Evolutionary conservation across 1,140 invertebrate genomes (phyloP).

Genomic region (Brachionus koreanus): DNA sequence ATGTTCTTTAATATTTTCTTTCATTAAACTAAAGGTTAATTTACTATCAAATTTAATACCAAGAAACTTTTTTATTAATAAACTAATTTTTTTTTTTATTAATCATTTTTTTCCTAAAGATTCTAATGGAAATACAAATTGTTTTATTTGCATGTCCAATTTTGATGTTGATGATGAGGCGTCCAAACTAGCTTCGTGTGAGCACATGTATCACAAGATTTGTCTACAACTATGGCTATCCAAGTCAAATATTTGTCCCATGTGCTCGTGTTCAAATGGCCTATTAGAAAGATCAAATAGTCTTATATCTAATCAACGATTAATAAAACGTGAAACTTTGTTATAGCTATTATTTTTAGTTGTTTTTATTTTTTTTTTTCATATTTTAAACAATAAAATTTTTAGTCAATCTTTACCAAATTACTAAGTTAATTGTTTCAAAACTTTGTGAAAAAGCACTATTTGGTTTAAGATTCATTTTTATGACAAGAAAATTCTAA

Average conservation of each 20-base stretch:
- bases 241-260: constrained; percentile 16
- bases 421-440: no score
- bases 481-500: no score
- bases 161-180: constrained; percentile 27
- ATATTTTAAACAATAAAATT: no score
- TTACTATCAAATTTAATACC: no score
- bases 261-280: background rate
- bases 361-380: background rate
- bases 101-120: background rate
- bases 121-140: background rate
- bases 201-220: constrained; percentile 2
- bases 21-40: no score
- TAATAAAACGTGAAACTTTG: constrained; percentile 7
- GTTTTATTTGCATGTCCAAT: constrained; percentile 28
- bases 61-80: no score
- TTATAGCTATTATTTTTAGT: background rate
- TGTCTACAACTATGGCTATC: constrained; percentile 23
- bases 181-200: background rate
- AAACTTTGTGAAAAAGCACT: no score
- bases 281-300: constrained; percentile 11
- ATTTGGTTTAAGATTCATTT: no score
- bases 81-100: no score
- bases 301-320: background rate
- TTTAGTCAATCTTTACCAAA: no score
- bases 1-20: no score